Evolutionary conservation across 2,797 vertebrate species (phyloP), one percentile per base, ranked within the genome.

Genomic region (Octomys mimax): DNA sequence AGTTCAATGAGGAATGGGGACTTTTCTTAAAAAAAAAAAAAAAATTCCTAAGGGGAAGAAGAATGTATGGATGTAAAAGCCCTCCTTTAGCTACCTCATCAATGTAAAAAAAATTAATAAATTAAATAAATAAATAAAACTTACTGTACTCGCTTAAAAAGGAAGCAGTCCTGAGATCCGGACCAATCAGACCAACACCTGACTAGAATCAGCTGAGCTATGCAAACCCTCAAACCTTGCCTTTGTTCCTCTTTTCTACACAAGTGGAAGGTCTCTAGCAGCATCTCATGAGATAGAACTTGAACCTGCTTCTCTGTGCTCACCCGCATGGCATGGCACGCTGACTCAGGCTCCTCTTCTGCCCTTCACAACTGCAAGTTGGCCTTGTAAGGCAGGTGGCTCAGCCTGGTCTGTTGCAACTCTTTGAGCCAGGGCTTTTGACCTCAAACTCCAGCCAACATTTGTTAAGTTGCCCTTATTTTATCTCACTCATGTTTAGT

Each of bases 81-180:
- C 64, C 9, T 77, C 16, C 64, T 77, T 86, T 82, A 86, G 39
- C 85, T 77, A 62, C 28, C 33, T 89, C 89, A 95, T 9, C 33
- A 90, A 93, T 39, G 19, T 81, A 85, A 92, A 86, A 28, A 95
- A 87, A 42, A 42, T 5, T 42, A 42, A 42, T 42, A 42, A 42
- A 42, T 42, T 42, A 42, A 42, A 42, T 42, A 42, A 42, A 42
- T 42, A 42, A 92, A 78, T 24, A 85, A 92, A 95, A 36, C 33
- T 89, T 82, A 80, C 1, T 36, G 6, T 10, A 84, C 49, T 83
- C 82, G 92, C 12, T 81, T 77, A 28, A 77, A 77, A 77, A 46
- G 42, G 13, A 77, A 18, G 2, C 46, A 78, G 75, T 78, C 46
- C 46, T 19, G 28, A 52, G 28, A 52, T 77, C 33, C 28, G 2